Conservation (phyloP, 2,113 vertebrate species). For the Parus major region DNA sequence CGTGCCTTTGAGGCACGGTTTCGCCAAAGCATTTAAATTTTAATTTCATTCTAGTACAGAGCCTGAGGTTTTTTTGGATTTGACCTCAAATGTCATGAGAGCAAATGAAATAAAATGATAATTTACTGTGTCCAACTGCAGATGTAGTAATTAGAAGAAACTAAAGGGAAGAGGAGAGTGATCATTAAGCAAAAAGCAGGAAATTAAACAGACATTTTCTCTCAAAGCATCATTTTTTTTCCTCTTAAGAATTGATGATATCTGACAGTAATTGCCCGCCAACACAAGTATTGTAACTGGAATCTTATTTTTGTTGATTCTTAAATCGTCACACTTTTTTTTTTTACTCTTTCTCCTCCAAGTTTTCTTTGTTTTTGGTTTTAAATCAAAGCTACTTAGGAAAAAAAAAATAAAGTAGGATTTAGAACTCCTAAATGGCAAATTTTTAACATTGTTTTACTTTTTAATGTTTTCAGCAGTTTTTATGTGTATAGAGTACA, state of each 20-base stretch:
- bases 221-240: not conserved
- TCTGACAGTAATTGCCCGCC: not conserved
- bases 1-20: not conserved
- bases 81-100: not conserved
- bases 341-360: not conserved
- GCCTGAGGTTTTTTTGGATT: not conserved
- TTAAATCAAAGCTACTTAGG: not conserved
- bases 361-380: not conserved
- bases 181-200: not conserved
- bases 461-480: not conserved
- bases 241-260: not conserved
- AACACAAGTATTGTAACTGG: not conserved
- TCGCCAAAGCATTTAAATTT: not conserved
- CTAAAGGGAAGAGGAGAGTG: not conserved
- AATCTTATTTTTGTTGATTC: not conserved
- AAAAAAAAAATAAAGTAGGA: not conserved
- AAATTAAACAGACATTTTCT: not conserved
- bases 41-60: not conserved
- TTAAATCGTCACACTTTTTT: not conserved
- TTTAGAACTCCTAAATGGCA: not conserved
- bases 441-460: not conserved
- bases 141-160: not conserved
- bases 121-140: not conserved
- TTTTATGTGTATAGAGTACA: not conserved
- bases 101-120: not conserved